These are phyloP conservation scores for Cheilosia vulpina DNA, from an alignment of 2,888 invertebrate genomes.

Conservation along the genomic window DNA sequence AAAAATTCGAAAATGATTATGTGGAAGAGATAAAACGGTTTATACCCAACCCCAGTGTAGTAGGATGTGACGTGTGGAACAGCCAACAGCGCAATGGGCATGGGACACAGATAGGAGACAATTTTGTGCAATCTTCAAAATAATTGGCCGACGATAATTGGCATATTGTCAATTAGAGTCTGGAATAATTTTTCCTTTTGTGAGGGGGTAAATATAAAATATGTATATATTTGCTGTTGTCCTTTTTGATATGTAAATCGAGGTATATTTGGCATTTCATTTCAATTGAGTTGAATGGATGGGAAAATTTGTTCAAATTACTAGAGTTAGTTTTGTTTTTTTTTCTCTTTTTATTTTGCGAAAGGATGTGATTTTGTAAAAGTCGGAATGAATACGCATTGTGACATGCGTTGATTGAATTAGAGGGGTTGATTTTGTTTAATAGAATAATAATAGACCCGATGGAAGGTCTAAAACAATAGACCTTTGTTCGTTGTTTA, in stretches of 20 bases:
- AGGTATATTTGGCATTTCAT: slow-evolving; percentile 14
- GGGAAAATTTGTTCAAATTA: slow-evolving; percentile 76
- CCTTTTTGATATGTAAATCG: slow-evolving; percentile 4
- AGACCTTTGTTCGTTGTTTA: slow-evolving; percentile 14
- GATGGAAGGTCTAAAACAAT: slow-evolving; percentile 38
- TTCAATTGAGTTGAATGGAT: slow-evolving; percentile 74
- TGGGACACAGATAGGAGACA: slow-evolving; percentile 66
- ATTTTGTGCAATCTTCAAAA: slow-evolving; percentile 77
- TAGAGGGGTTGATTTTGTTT: slow-evolving; percentile 46
- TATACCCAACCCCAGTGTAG: slow-evolving; percentile 42
- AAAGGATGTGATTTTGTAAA: slow-evolving; percentile 37
- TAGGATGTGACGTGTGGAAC: slow-evolving; percentile 30
- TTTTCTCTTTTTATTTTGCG: slow-evolving; percentile 9
- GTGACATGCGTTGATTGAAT: slow-evolving; percentile 43
- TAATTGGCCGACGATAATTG: slow-evolving; percentile 80
- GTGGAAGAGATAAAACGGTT: slow-evolving; percentile 71
- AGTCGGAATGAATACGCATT: slow-evolving; percentile 21
- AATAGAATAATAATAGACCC: slow-evolving; percentile 23
- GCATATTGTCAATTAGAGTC: slow-evolving; percentile 78
- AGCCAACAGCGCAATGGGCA: slow-evolving; percentile 19
- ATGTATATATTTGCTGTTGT: slow-evolving; percentile 34
- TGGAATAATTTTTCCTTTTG: slow-evolving; percentile 66
- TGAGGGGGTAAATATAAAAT: slow-evolving; percentile 12
- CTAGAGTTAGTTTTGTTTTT: slow-evolving; percentile 33
- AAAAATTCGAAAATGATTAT: slow-evolving; percentile 62